A percentile compares a stretch with the other conserved stretches of the same genome.
These are phyloP conservation scores for Cydia fagiglandana DNA, from an alignment of 1,140 invertebrate genomes.

Conservation along the genomic window DNA sequence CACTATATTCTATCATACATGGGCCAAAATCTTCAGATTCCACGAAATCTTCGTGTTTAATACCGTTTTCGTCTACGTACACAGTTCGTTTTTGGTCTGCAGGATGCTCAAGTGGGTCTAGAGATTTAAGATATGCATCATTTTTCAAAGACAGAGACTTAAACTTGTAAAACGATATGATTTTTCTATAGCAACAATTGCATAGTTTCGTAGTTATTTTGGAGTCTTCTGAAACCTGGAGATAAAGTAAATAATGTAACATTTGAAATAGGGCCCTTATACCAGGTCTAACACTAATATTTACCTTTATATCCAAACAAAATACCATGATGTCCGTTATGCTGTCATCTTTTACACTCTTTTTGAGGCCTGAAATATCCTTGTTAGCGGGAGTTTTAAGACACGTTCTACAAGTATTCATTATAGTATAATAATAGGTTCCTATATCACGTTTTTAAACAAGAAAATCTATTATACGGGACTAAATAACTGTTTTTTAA, in stretches of 20 bases:
- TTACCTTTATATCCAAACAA: constrained; percentile 61
- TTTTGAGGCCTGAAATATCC: constrained; percentile 50
- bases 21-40: constrained; percentile 22
- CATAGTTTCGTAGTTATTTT: constrained; percentile 57
- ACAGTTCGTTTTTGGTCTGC: neutral
- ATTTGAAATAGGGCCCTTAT: neutral
- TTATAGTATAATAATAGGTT: constrained; percentile 29
- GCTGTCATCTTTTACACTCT: constrained; percentile 42
- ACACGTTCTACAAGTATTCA: constrained; percentile 54
- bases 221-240: constrained; percentile 48
- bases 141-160: constrained; percentile 55
- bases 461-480: neutral
- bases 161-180: constrained; percentile 58
- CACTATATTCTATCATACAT: neutral
- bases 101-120: constrained; percentile 15
- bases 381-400: constrained; percentile 42
- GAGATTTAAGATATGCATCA: constrained; percentile 51
- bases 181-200: constrained; percentile 55
- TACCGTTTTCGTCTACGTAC: constrained; percentile 16
- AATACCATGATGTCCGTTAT: constrained; percentile 56
- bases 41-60: constrained; percentile 36
- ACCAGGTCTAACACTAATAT: constrained; percentile 5
- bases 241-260: constrained; percentile 14
- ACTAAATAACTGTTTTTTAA: neutral
- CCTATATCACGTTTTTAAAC: neutral